Conservation (phyloP, 2,797 vertebrate genomes). For the Malurus leucopterus region DNA sequence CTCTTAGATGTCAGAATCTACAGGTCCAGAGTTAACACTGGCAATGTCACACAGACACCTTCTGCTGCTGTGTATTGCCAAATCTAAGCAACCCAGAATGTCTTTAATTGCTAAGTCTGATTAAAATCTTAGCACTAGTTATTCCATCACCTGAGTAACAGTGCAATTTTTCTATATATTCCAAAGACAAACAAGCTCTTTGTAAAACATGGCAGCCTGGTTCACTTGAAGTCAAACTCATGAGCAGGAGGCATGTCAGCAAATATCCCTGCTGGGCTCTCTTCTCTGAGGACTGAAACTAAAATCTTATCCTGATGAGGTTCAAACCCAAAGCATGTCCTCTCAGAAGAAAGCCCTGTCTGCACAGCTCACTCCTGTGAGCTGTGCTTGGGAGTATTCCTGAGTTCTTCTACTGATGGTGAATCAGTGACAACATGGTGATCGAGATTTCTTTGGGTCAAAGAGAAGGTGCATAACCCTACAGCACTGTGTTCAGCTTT, state of each 20-base stretch:
- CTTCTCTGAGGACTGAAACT: background rate
- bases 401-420: background rate
- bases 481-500: background rate
- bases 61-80: background rate
- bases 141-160: background rate
- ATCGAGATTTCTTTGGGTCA: background rate
- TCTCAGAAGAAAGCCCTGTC: background rate
- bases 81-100: background rate
- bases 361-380: background rate
- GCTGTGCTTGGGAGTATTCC: background rate
- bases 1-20: background rate
- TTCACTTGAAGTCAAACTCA: background rate
- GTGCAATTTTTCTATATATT: background rate
- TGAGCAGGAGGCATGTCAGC: background rate
- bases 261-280: accelerated
- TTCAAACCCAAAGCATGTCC: background rate
- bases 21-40: background rate
- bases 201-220: background rate
- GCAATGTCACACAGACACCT: background rate
- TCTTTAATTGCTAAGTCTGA: background rate
- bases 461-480: background rate
- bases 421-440: background rate
- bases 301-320: background rate
- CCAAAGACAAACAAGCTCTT: background rate
- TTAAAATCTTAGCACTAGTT: background rate